Percentiles rank a stretch among this genome's conserved stretches.
phyloP scores from a whole-genome alignment of 2,888 invertebrate species.

The Acrobasis suavella region DNA sequence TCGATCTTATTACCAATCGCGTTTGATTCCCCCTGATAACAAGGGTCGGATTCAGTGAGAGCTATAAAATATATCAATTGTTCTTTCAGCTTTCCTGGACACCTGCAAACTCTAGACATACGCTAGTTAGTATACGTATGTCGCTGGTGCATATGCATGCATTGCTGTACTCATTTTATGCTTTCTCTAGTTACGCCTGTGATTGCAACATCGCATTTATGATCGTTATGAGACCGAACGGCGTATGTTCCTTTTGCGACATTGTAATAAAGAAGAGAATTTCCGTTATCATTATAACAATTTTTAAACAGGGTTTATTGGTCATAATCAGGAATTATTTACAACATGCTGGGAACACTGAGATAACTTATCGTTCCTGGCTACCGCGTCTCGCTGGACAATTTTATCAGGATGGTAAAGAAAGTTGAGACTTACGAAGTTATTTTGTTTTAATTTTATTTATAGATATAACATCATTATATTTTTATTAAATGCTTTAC shows the following conservation, averaged over 20 bases:
- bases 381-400: slow-evolving; percentile 49
- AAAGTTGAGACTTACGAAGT: slow-evolving; percentile 37
- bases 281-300: slow-evolving; percentile 47
- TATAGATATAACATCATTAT: background rate
- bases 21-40: no score
- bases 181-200: no score
- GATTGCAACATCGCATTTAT: slow-evolving; percentile 9
- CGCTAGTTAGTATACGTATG: no score
- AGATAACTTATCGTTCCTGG: slow-evolving; percentile 59
- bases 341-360: slow-evolving; percentile 47
- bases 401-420: slow-evolving; percentile 46
- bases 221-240: slow-evolving; percentile 43
- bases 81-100: no score
- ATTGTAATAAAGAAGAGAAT: slow-evolving; percentile 41
- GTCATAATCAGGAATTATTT: slow-evolving; percentile 57
- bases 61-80: no score
- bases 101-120: no score
- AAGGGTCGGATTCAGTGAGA: no score
- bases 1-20: no score
- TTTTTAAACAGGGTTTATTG: slow-evolving; percentile 47
- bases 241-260: slow-evolving; percentile 47
- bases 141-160: no score
- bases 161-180: no score
- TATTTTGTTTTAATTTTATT: slow-evolving; percentile 22
- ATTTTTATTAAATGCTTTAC: no score